These are phyloP conservation scores for Drosophila hamatofila DNA, from an alignment of 2,888 invertebrate species.

Conservation along the genomic window DNA sequence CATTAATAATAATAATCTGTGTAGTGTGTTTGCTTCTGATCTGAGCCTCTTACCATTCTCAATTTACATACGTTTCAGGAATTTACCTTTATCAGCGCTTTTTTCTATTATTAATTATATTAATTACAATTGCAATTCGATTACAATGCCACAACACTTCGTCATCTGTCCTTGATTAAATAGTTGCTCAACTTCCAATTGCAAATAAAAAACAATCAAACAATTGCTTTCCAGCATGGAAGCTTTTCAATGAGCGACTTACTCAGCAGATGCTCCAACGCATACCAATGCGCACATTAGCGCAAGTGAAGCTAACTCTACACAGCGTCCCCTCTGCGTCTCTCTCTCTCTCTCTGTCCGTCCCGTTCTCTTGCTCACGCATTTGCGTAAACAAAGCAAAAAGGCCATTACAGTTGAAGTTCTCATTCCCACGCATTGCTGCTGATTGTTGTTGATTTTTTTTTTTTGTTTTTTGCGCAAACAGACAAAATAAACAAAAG, in stretches of 20 bases:
- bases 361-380: conserved; percentile 18
- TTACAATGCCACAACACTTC: conserved; percentile 1
- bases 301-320: conserved; percentile 40
- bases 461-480: conserved; percentile 25
- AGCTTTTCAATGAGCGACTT: conserved; percentile 17
- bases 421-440: conserved; percentile 74
- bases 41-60: background rate
- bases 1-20: conserved; percentile 42
- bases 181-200: background rate
- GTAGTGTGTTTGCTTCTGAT: background rate
- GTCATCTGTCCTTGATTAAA: conserved; percentile 16
- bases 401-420: conserved; percentile 51
- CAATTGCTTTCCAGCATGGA: background rate
- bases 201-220: conserved; percentile 6
- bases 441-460: conserved; percentile 32
- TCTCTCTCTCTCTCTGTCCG: background rate
- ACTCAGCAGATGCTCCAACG: conserved; percentile 15
- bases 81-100: background rate
- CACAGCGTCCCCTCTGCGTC: background rate
- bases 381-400: conserved; percentile 29
- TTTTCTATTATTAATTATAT: background rate
- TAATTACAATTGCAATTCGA: conserved; percentile 4
- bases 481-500: conserved; percentile 68
- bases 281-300: conserved; percentile 41
- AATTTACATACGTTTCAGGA: background rate